Base-by-base conservation (phyloP, 64 coral and sea anemone species). In the Montipora sp. region DNA sequence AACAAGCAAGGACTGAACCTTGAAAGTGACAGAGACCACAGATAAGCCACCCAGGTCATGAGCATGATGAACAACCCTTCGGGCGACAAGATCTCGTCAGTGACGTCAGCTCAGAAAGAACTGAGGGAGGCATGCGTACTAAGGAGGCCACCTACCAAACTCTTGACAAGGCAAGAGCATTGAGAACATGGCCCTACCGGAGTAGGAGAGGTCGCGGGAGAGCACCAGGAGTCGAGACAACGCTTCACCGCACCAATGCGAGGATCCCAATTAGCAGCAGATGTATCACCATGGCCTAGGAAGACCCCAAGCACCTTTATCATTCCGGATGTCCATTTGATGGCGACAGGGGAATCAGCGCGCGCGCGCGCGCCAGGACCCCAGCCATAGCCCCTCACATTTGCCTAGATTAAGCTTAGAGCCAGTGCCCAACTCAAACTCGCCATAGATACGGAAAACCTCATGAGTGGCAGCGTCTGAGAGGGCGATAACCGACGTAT, bases 331-430 rank as follows among this genome's bases (percentile, higher is more conserved):
- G 90, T n/a, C 90, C 90, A 94, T 4, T 47, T 7, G 8, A 94
- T 21, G 19, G 24, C 1, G 9, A 66, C 24, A 8, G 86, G 87
- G 0, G 19, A 7, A 45, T 89, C 65, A 0, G 5, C 7, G 0
- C 78, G 50, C 7, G 0, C 78, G 50, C 1, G 10, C 6, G 0
- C 21, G 23, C 92, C 77, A 94, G 1, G 20, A 0, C 3, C 92
- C 86, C 19, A 68, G 8, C 84, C 83, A 80, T 3, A 93, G 67
- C 1, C 85, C 92, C 8, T 74, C 23, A 3, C 75, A 73, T 18
- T 93, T 93, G 0, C 2, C 23, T 3, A 63, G 5, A 47, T 93
- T 89, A 0, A 93, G 10, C 47, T 93, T 93, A 0, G 85, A 58
- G 0, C 92, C 92, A 6, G 53, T 57, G 11, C 53, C 53, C 6